Base-by-base conservation (phyloP, 2,113 vertebrate species). In the Solea senegalensis region DNA sequence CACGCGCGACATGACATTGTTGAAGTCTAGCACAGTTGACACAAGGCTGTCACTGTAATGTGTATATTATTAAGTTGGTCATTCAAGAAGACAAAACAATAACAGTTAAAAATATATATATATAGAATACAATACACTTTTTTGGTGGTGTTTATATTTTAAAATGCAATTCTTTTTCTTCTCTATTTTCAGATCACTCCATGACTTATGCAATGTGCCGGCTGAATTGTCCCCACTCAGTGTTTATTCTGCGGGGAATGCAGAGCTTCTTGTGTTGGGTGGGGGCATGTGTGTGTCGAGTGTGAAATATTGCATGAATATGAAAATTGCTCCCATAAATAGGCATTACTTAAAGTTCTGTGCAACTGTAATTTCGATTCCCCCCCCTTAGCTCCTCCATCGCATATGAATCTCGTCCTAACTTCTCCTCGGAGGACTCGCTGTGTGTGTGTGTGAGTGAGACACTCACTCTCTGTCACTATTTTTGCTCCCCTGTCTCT, bases 321-420 rank as follows among this genome's bases (percentile, higher is more conserved):
- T 87, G 81, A 90, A 87, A 81, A 84, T 74, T 79, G 69, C 58
- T 81, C 63, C 88, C 79, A 82, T 84, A 86, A 88, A 88, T 84
- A 84, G 85, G 69, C 84, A 83, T 88, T 65, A 73, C 78, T 88
- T 87, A 70, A 86, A 84, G 74, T 86, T 88, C 58, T 86, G 69
- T 83, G 74, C 72, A 86, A 84, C 69, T 90, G 88, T 84, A 81
- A 86, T 83, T 80, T 76, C 49, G 39, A 69, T 65, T 76, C 80
- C 72, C 74, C 70, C 72, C 74, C 67, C 34, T 34, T 6, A 21
- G 21, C 34, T 34, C 34, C 34, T 34, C 34, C 5, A 34, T 34
- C 57, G 69, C 58, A 55, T 14, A 74, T 55, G 78, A 81, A 77
- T 85, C 76, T 86, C 84, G 88, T 90, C 70, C 78, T 68, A 43